phyloP scores from a whole-genome alignment of 1,140 invertebrate species.

The Aphis craccivora region DNA sequence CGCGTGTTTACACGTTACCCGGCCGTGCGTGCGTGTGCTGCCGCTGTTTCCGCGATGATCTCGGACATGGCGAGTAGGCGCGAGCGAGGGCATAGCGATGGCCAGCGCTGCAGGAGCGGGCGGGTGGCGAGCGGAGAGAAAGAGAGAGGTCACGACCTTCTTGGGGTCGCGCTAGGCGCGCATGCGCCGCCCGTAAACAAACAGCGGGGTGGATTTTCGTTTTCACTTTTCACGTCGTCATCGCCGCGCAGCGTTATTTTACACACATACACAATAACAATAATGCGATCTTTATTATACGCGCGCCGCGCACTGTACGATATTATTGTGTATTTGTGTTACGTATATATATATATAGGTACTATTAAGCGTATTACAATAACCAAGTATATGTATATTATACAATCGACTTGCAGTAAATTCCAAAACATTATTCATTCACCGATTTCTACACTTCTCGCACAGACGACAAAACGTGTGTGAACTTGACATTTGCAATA shows the following conservation, averaged over 20 bases:
- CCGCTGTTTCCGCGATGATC: not conserved
- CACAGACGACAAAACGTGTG: no score
- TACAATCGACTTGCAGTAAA: no score
- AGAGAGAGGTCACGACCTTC: slow-evolving; percentile 32
- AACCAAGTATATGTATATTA: no score
- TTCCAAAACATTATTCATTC: no score
- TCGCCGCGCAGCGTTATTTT: not conserved
- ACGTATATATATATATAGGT: no score
- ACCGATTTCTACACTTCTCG: no score
- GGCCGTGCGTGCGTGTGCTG: not conserved
- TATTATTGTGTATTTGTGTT: not conserved
- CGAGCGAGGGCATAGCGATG: not conserved
- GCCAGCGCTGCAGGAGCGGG: no score
- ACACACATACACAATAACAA: not conserved
- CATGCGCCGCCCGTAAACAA: not conserved
- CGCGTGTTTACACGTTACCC: slow-evolving; percentile 15
- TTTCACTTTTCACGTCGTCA: slow-evolving; percentile 33
- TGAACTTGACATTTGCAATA: no score
- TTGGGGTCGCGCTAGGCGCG: slow-evolving; percentile 18
- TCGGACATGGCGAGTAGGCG: not conserved
- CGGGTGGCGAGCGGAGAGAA: not conserved
- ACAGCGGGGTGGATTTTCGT: slow-evolving; percentile 14
- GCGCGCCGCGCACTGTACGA: no score
- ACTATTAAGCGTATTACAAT: no score
- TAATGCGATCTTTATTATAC: not conserved